These are phyloP conservation scores for Symphodus melops DNA, from an alignment of 2,113 vertebrate genomes.

Conservation along the genomic window DNA sequence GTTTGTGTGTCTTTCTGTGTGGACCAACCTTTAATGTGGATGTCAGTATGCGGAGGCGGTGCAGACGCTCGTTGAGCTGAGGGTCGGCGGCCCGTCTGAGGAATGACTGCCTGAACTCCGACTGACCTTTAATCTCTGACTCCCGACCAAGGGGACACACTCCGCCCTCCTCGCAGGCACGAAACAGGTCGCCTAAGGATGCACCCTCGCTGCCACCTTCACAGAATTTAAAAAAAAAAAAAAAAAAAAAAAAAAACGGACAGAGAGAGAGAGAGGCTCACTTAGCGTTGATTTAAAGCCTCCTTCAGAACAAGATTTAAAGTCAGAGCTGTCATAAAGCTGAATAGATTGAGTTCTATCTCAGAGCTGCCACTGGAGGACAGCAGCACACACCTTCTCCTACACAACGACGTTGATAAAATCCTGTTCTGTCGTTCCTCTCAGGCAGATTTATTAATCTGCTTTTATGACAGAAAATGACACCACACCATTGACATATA, in stretches of 20 bases:
- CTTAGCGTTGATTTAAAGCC: not conserved
- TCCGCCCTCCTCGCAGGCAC: constrained; percentile 92
- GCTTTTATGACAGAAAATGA: not conserved
- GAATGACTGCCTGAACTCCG: constrained; percentile 94
- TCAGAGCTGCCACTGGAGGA: constrained; percentile 44
- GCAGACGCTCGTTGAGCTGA: constrained; percentile 95
- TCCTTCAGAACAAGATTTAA: too few species aligned
- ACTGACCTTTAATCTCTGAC: constrained; percentile 89
- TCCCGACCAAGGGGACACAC: constrained; percentile 92
- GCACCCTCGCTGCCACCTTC: constrained; percentile 73
- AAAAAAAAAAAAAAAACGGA: not conserved
- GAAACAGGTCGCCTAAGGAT: constrained; percentile 93
- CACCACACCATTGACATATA: not conserved
- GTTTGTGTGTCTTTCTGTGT: not conserved
- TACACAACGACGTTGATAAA: constrained; percentile 12
- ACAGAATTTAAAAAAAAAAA: not conserved
- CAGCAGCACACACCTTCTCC: constrained; percentile 43
- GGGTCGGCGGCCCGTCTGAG: constrained; percentile 93
- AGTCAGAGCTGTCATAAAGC: not conserved
- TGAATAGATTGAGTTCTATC: constrained; percentile 4
- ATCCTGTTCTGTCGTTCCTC: not conserved
- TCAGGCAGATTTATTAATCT: constrained; percentile 27
- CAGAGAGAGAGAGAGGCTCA: not conserved
- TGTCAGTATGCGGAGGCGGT: constrained; percentile 95
- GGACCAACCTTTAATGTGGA: constrained; percentile 95